A percentile compares a stretch with the other conserved stretches of the same genome.
phyloP scores from a whole-genome alignment of 2,113 vertebrate species.

The Pithys albifrons region DNA sequence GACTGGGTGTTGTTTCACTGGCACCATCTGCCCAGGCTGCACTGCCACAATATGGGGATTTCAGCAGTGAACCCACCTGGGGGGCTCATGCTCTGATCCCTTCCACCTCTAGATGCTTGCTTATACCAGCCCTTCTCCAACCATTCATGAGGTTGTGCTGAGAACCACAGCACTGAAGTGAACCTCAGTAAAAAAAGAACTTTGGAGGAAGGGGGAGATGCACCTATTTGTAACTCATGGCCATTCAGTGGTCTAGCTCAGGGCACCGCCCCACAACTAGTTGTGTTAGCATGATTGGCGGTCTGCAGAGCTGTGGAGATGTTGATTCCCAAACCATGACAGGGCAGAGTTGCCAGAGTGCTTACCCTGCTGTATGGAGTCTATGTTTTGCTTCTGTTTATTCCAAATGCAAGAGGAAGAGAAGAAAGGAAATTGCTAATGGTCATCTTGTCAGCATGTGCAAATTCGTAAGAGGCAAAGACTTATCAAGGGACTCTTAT shows the following conservation, averaged over 20 bases:
- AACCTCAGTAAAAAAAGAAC: background rate
- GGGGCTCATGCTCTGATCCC: background rate
- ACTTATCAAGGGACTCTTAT: background rate
- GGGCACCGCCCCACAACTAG: background rate
- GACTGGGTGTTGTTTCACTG: background rate
- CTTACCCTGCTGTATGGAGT: background rate
- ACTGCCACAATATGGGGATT: rapidly evolving
- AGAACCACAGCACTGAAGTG: background rate
- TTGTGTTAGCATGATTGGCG: background rate
- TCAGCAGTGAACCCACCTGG: background rate
- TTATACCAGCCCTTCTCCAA: background rate
- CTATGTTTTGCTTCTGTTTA: background rate
- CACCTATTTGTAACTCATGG: background rate
- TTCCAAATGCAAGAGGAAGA: background rate
- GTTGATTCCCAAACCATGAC: background rate
- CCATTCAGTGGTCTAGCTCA: background rate
- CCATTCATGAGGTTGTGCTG: rapidly evolving
- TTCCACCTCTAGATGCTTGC: background rate
- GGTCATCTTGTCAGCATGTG: background rate
- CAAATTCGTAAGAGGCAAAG: background rate
- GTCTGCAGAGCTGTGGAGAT: background rate
- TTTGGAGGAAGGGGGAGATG: background rate
- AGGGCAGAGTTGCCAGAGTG: background rate
- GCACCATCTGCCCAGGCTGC: background rate
- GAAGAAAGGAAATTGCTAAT: background rate